Evolutionary conservation across 2,888 invertebrate species (phyloP), one percentile per base, ranked within the genome.

Genomic region (Lithophane socia): DNA sequence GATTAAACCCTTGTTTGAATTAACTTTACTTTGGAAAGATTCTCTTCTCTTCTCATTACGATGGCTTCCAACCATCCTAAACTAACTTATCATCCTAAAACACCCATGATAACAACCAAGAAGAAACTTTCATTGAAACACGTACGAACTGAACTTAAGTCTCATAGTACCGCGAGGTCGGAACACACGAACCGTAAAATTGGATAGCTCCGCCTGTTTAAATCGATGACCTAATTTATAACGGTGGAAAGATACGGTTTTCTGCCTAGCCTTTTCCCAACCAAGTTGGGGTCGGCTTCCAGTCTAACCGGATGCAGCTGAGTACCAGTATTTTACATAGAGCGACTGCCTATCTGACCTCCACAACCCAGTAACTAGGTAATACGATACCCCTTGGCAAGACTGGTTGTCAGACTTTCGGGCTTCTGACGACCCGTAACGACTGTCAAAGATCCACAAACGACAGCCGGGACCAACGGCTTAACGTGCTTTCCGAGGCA

Each of bases 181-280:
- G 73, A 80, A 54, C 77, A 91, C 79, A 83, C 89, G 86, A 85
- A 83, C 90, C 90, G 91, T 90, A 86, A 94, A 94, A 94, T 94
- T 94, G 94, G 90, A 93, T 91, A 60, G 74, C 84, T 81, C 87
- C 86, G 78, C 78, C 78, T 85, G 83, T 85, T 90, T 89, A 89
- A 92, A 93, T 92, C 92, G 91, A 93, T 93, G 92, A 85, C 92
- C 91, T 91, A 88, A 92, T 92, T 92, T 90, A 82, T 83, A 83
- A 80, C 69, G 37, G 29, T 37, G 8, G 61, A 49, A 72, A 74
- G 65, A 78, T 77, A 72, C 69, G 42, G 77, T 70, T 75, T n/a
- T n/a, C n/a, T n/a, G n/a, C n/a, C n/a, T n/a, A n/a, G n/a, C n/a
- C n/a, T n/a, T n/a, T n/a, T n/a, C n/a, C n/a, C n/a, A n/a, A n/a